Conservation (phyloP, 2,113 vertebrate species). For the human region GRCh38 chr6:163246001-163246500, state of each 20-base stretch:
- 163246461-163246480: too few relatives aligned
- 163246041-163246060: neutral
- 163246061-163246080: neutral
- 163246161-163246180: neutral
- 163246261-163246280: rapidly evolving
- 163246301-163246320: neutral
- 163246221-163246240: neutral
- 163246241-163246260: neutral
- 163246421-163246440: neutral
- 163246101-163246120: neutral
- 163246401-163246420: neutral
- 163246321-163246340: neutral
- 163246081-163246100: neutral
- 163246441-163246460: neutral
- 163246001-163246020: neutral
- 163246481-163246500: neutral
- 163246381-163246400: too few relatives aligned
- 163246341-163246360: neutral
- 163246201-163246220: neutral
- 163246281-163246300: neutral
- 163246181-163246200: rapidly evolving
- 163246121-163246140: neutral
- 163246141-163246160: neutral
- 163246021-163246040: neutral
- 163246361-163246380: rapidly evolving